These are phyloP conservation scores for Achroia grisella DNA, from an alignment of 1,140 invertebrate species.

Conservation along the genomic window DNA sequence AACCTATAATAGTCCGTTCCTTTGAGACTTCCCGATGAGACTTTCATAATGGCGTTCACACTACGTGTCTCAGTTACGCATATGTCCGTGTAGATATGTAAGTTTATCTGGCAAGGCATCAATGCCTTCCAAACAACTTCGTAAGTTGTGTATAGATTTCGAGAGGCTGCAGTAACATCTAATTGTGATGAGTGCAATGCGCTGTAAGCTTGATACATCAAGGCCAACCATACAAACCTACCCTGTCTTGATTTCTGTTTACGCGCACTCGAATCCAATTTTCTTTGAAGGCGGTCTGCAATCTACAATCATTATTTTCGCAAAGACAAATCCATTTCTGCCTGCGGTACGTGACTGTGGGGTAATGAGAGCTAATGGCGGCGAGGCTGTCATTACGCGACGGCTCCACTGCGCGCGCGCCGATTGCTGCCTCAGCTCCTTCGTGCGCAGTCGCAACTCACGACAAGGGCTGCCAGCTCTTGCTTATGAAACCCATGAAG, in stretches of 20 bases:
- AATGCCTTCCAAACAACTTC: no score
- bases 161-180: no score
- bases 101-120: no score
- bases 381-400: constrained; percentile 46
- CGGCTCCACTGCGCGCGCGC: constrained; percentile 16
- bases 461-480: constrained; percentile 3
- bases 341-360: constrained; percentile 56
- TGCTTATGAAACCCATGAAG: no score
- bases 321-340: constrained; percentile 70
- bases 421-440: constrained; percentile 19
- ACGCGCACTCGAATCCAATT: constrained; percentile 58
- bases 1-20: no score
- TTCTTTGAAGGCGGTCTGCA: constrained; percentile 62
- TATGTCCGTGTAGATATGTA: no score
- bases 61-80: no score
- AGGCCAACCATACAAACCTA: constrained; percentile 10
- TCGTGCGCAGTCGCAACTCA: constrained; percentile 8
- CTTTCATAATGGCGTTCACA: no score
- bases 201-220: constrained; percentile 1
- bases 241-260: constrained; percentile 45
- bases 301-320: constrained; percentile 68
- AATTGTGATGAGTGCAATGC: not conserved
- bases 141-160: no score
- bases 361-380: constrained; percentile 64
- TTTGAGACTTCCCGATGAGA: no score